phyloP scores from a whole-genome alignment of 2,113 vertebrate species.

The Edolisoma coerulescens region DNA sequence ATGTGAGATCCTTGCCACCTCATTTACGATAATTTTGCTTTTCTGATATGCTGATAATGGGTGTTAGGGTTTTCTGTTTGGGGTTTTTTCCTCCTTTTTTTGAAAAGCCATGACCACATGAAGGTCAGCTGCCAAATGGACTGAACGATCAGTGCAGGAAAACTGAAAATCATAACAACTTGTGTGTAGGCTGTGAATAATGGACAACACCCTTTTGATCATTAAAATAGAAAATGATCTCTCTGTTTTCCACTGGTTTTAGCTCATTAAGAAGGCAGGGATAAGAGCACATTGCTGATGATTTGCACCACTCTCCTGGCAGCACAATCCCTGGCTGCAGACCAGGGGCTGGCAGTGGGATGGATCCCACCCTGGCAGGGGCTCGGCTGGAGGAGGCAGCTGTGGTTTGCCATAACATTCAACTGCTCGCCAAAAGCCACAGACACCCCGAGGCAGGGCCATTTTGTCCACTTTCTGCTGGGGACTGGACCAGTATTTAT shows the following conservation, averaged over 20 bases:
- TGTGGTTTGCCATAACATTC: neutral
- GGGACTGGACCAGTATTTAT: neutral
- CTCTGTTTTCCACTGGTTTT: neutral
- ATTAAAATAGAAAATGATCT: neutral
- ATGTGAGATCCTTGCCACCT: neutral
- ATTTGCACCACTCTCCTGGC: neutral
- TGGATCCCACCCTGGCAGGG: neutral
- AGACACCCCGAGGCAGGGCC: neutral
- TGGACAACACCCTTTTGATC: neutral
- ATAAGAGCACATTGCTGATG: neutral
- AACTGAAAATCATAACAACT: neutral
- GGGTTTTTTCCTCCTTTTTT: neutral
- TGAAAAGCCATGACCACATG: neutral
- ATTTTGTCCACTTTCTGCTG: neutral
- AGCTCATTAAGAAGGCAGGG: neutral
- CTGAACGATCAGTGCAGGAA: neutral
- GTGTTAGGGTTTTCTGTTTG: neutral
- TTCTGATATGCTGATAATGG: neutral
- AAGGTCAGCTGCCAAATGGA: neutral
- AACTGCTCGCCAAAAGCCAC: neutral
- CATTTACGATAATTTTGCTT: neutral
- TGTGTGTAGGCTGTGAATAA: neutral
- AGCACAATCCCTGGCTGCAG: neutral
- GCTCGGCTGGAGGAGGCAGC: neutral
- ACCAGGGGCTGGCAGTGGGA: neutral